Conservation (phyloP, 92 coral and sea anemone species). For the Hydrozoanthus gracilis region DNA sequence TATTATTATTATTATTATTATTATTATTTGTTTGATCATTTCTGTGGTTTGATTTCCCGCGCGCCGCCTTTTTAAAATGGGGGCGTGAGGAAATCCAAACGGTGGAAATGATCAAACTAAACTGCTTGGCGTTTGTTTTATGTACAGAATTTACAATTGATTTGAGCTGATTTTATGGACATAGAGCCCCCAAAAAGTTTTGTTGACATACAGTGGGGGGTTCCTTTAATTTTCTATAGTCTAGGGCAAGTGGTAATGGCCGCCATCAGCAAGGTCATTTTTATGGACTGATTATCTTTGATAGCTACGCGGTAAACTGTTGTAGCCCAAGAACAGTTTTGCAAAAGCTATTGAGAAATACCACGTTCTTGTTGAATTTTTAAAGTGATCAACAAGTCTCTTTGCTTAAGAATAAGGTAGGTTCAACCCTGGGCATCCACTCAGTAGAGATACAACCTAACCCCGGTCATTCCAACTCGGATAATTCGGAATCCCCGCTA, state of each 20-base stretch:
- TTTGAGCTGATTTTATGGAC: no score
- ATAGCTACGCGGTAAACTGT: not conserved
- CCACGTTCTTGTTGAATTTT: not conserved
- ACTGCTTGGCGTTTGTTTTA: no score
- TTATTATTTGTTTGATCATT: no score
- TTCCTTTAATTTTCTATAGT: not conserved
- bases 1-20: no score
- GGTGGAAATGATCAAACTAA: no score
- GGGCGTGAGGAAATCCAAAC: no score
- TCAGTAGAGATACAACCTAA: not conserved
- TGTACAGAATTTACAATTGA: no score
- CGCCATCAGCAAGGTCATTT: not conserved
- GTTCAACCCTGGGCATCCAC: not conserved
- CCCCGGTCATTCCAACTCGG: constrained; percentile 3
- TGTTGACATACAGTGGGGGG: constrained; percentile 25
- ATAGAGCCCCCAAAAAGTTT: not conserved
- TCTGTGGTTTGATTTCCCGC: no score
- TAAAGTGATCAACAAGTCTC: not conserved
- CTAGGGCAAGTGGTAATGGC: not conserved
- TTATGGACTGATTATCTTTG: not conserved
- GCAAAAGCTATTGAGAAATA: not conserved
- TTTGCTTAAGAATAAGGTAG: not conserved
- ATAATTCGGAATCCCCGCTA: no score
- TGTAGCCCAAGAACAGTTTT: not conserved
- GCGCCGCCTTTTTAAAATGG: no score